phyloP scores from a whole-genome alignment of 2,888 invertebrate genomes.

The Agrenia bidenticulata region DNA sequence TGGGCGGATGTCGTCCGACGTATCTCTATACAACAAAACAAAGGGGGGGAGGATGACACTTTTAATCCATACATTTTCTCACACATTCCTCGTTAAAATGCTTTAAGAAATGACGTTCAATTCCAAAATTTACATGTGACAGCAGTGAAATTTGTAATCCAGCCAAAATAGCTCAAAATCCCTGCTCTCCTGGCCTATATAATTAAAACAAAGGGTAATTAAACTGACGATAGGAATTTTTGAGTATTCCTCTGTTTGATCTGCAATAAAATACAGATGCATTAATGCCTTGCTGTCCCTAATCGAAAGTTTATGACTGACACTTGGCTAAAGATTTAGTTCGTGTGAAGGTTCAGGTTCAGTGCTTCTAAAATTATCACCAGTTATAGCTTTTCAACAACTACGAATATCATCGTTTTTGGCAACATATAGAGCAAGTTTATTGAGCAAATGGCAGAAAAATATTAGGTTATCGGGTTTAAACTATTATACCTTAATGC shows the following conservation, averaged over 20 bases:
- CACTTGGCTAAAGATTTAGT: conserved; percentile 4
- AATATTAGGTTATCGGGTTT: too few relatives aligned
- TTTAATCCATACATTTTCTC: not conserved
- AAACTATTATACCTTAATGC: too few relatives aligned
- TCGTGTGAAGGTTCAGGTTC: conserved; percentile 19
- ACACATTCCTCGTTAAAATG: not conserved
- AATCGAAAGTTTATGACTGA: conserved; percentile 12
- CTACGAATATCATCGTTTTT: not conserved
- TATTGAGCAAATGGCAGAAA: too few relatives aligned
- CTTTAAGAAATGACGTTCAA: conserved; percentile 1
- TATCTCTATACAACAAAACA: not conserved
- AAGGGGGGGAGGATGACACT: not conserved
- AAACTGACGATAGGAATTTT: not conserved
- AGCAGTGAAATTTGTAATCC: not conserved
- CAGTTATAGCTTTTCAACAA: not conserved
- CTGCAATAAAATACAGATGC: not conserved
- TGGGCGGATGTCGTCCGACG: not conserved
- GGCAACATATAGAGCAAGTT: conserved; percentile 1
- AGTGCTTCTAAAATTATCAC: conserved; percentile 1
- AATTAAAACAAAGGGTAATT: not conserved
- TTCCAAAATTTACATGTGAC: not conserved
- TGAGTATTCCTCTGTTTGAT: too few relatives aligned
- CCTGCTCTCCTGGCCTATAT: conserved; percentile 7
- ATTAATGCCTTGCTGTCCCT: too few relatives aligned
- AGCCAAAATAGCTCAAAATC: not conserved